Evolutionary conservation across 2,888 invertebrate genomes (phyloP), one percentile per base, ranked within the genome.

Genomic region (Crematogaster levior): DNA sequence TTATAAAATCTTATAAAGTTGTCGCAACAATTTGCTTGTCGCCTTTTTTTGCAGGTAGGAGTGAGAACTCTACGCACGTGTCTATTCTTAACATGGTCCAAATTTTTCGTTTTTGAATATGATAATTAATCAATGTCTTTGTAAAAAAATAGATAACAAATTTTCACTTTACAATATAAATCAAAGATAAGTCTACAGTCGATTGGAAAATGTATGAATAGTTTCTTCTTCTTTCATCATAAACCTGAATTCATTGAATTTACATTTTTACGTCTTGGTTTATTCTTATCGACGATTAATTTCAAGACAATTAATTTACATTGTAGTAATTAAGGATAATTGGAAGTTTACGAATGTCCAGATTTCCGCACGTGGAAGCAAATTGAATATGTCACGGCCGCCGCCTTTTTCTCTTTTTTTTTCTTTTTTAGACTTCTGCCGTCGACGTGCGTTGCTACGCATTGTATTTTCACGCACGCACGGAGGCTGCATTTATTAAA

Each of bases 401-500:
- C 21, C 34, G 66, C 48, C n/a, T 46, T 18, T 30, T 12, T 58
- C 30, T 63, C n/a, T n/a, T 56, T 21, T 51, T 65, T 30, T 34
- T 34, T 15, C 24, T 81, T 82, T 84, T 85, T 89, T 85, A 75
- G 82, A 82, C 53, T 79, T 75, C 51, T 65, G 77, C 68, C 80
- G 84, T 72, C 82, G 83, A 73, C 83, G 84, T 83, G 77, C 87
- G 83, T 81, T 88, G 89, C 85, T 84, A 89, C 88, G 88, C 86
- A 89, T 89, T 85, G 87, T 86, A 87, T 85, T 84, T 88, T 90
- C 85, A 86, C 90, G 86, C 87, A 85, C 87, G 86, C 88, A 89
- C 89, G 86, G 88, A 88, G 89, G 88, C 88, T 90, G 91, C 92
- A 90, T 93, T 92, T 92, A 92, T 93, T 93, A 91, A 91, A 92